Base-by-base conservation (phyloP, 2,888 invertebrate genomes). In the Caenorhabditis angaria region DNA sequence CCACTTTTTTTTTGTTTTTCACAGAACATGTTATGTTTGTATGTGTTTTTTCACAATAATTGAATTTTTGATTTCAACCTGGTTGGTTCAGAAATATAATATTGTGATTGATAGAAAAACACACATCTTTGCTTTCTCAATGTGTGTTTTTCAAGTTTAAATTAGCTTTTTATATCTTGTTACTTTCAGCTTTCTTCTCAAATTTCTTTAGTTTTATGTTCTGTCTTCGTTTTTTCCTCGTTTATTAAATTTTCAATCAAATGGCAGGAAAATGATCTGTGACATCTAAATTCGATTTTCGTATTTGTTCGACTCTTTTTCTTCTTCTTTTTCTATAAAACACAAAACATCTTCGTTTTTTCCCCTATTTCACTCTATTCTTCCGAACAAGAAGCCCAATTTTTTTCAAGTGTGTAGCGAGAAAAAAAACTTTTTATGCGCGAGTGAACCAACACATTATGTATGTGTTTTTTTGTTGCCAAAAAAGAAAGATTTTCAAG, bases 201-300 rank as follows among this genome's bases (percentile, higher is more conserved):
- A 63, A 63, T 63, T 48, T 63, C 25, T 47, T 27, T 24, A 18
- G 50, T 60, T 20, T 22, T 57, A n/a, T 14, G 0, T 12, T 32
- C 22, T 25, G 24, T 55, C n/a, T 55, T 55, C 12, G 8, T 5
- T n/a, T 27, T 27, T 1, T 27, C 55, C 18, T 55, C 22, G 53
- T 53, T 51, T 51, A 51, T 25, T 22, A 51, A 51, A 51, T 51
- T n/a, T 51, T 22, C 51, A 10, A 41, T 14, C 14, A 41, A 14
- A 14, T 8, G 14, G 14, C 8, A 41, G 14, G 41, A 41, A 14
- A n/a, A 51, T n/a, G n/a, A n/a, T 55, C 27, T 55, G 55, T n/a
- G 55, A 27, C n/a, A 27, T 27, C 25, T 8, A 27, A 55, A 55
- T 55, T 27, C 25, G 27, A 55, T 28, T 28, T 55, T 18, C 55